These are phyloP conservation scores for Drosophila pachea DNA, from an alignment of 1,140 invertebrate species.

Conservation along the genomic window DNA sequence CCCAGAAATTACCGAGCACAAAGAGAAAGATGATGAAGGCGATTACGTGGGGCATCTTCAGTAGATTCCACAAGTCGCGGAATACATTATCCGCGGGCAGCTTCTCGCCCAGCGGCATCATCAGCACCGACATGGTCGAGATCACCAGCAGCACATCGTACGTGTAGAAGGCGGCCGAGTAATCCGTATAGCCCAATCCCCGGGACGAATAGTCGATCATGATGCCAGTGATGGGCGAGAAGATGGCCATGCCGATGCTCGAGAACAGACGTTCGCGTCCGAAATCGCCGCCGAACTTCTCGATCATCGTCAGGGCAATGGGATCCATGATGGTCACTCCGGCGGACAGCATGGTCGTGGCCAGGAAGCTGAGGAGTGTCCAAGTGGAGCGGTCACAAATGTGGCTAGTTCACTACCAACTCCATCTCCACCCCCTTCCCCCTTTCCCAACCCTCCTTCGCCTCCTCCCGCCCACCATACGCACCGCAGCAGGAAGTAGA, in stretches of 20 bases:
- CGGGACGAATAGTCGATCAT: slow-evolving; percentile 85
- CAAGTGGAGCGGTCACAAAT: too few relatives aligned
- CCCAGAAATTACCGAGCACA: slow-evolving; percentile 88
- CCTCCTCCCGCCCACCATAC: neutral
- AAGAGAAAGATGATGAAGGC: slow-evolving; percentile 88
- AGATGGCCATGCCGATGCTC: slow-evolving; percentile 88
- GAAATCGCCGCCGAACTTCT: slow-evolving; percentile 88
- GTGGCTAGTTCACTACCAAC: too few relatives aligned
- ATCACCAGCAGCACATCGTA: slow-evolving; percentile 85
- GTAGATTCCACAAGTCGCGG: slow-evolving; percentile 84
- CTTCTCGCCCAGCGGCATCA: slow-evolving; percentile 86
- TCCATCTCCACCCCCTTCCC: too few relatives aligned
- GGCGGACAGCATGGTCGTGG: slow-evolving; percentile 86
- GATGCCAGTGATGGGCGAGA: slow-evolving; percentile 88
- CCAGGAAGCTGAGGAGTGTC: slow-evolving; percentile 82
- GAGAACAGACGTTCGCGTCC: slow-evolving; percentile 89
- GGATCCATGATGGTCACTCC: slow-evolving; percentile 91
- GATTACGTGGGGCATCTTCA: slow-evolving; percentile 86
- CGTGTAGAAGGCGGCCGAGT: slow-evolving; percentile 88
- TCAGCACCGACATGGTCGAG: slow-evolving; percentile 84
- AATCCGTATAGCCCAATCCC: slow-evolving; percentile 86
- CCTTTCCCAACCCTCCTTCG: too few relatives aligned
- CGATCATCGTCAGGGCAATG: slow-evolving; percentile 88
- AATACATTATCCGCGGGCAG: slow-evolving; percentile 86
- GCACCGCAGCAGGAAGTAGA: slow-evolving; percentile 85